These are phyloP conservation scores for Oxyura jamaicensis DNA, from an alignment of 2,113 vertebrate species.

Conservation along the genomic window DNA sequence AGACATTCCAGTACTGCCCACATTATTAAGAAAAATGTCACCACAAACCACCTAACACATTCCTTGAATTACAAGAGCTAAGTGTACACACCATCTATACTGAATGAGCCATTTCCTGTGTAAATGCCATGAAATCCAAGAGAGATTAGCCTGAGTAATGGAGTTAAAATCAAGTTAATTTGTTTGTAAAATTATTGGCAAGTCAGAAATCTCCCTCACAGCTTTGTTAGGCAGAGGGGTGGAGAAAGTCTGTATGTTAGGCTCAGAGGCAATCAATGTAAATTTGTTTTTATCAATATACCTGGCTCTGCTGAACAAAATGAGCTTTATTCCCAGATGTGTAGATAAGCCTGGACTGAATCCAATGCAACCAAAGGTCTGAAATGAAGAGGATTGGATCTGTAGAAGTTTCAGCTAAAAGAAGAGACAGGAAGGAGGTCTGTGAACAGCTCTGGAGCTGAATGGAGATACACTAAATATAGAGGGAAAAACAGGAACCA, in stretches of 20 bases:
- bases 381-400: neutral
- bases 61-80: constrained; percentile 5
- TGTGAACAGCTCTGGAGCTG: neutral
- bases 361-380: neutral
- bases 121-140: constrained; percentile 31
- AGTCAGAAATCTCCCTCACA: neutral
- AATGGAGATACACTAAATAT: neutral
- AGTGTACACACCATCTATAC: constrained; percentile 51
- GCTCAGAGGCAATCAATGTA: neutral
- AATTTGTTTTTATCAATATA: constrained; percentile 10
- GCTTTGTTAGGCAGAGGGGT: neutral
- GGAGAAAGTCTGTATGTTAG: neutral
- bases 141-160: constrained; percentile 48
- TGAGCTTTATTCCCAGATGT: neutral
- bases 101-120: constrained; percentile 55
- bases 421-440: neutral
- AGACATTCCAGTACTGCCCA: neutral
- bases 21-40: constrained; percentile 47
- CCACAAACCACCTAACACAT: neutral
- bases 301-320: neutral
- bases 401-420: neutral
- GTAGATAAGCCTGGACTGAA: neutral
- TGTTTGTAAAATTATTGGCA: constrained; percentile 44
- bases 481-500: neutral
- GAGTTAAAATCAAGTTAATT: constrained; percentile 61